These are phyloP conservation scores for Julus scanicus DNA, from an alignment of 2,888 invertebrate genomes.

Conservation along the genomic window DNA sequence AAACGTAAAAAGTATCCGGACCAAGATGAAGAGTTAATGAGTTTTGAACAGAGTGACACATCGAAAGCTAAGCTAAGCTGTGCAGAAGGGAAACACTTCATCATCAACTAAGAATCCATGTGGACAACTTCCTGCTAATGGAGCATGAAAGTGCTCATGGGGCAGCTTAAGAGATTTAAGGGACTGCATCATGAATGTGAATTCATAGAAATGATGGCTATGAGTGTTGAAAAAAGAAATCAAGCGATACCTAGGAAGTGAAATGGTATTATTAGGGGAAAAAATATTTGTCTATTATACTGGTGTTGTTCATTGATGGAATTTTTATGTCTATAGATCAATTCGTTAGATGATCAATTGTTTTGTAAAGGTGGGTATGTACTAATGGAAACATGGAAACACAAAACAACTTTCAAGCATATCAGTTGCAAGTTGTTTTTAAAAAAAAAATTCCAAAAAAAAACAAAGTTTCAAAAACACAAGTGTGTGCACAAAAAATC, in stretches of 20 bases:
- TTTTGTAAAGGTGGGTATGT: no score
- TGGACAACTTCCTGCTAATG: constrained; percentile 23
- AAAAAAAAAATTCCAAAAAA: no score
- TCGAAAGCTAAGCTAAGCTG: constrained; percentile 3
- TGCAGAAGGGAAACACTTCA: constrained; percentile 21
- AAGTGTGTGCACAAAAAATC: no score
- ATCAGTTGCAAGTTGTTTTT: no score
- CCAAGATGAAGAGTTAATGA: constrained; percentile 33
- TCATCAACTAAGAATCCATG: constrained; percentile 33
- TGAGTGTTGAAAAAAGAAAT: neutral
- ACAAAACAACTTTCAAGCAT: no score
- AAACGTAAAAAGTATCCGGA: constrained; percentile 24
- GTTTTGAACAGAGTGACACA: constrained; percentile 26
- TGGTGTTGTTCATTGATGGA: neutral
- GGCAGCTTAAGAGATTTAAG: constrained; percentile 8
- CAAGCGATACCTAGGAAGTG: constrained; percentile 1
- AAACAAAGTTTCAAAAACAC: no score
- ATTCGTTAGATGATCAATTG: neutral
- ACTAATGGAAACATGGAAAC: no score
- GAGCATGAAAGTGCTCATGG: constrained; percentile 12
- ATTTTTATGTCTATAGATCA: neutral
- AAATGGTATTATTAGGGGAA: neutral
- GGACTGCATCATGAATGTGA: neutral
- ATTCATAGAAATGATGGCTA: constrained; percentile 11
- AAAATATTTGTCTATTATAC: neutral